Conservation (phyloP, 2,888 invertebrate species). For the Crossocerus cetratus region DNA sequence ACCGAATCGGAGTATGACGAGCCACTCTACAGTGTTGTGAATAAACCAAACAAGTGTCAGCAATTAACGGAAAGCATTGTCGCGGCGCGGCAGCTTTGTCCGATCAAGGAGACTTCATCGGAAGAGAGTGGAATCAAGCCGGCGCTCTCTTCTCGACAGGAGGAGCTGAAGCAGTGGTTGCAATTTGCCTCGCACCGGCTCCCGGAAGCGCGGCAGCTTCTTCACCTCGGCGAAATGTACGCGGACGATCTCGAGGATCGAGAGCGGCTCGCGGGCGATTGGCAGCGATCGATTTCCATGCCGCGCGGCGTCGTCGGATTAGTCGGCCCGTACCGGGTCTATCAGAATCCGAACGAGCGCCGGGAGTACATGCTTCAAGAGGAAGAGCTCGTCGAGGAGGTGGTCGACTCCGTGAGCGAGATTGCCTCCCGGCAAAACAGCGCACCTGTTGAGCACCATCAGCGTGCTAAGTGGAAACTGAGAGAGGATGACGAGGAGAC, state of each 20-base stretch:
- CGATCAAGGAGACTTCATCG: conserved; percentile 22
- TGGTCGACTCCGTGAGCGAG: conserved; percentile 58
- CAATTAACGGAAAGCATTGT: conserved; percentile 18
- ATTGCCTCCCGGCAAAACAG: conserved; percentile 30
- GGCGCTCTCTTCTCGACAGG: conserved; percentile 43
- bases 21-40: conserved; percentile 66
- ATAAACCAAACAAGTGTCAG: conserved; percentile 57
- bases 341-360: conserved; percentile 64
- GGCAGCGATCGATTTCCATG: conserved; percentile 44
- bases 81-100: background rate
- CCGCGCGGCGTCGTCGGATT: conserved; percentile 70
- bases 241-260: conserved; percentile 26
- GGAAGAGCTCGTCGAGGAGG: conserved; percentile 64
- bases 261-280: conserved; percentile 32
- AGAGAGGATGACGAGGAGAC: conserved; percentile 63
- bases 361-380: conserved; percentile 68
- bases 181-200: conserved; percentile 53
- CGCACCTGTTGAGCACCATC: conserved; percentile 44
- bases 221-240: conserved; percentile 46
- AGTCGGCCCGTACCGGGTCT: conserved; percentile 68
- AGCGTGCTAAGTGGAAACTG: conserved; percentile 66
- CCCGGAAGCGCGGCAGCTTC: conserved; percentile 31
- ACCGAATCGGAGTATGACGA: conserved; percentile 54
- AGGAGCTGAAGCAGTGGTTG: conserved; percentile 66
- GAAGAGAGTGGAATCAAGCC: conserved; percentile 18